Percentiles rank a stretch among this genome's conserved stretches.
Evolutionary conservation across 2,113 vertebrate species (phyloP).

Genomic region (Trematomus loennbergii): DNA sequence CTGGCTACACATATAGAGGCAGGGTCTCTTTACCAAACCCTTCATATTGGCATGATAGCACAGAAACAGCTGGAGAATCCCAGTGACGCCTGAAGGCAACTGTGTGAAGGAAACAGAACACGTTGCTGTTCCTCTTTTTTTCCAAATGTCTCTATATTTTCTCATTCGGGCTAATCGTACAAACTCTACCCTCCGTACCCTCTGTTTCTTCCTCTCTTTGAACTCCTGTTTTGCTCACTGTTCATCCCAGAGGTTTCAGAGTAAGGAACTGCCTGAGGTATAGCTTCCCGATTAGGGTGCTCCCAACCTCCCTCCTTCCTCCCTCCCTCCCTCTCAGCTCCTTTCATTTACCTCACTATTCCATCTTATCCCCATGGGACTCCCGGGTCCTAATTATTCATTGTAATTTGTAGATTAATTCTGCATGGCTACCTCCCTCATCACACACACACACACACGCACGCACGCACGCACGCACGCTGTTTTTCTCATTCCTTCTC

Average conservation of each 20-base stretch:
- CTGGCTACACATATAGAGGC: not conserved
- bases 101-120: slow-evolving; percentile 5
- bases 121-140: slow-evolving; percentile 10
- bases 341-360: slow-evolving; percentile 35
- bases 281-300: slow-evolving; percentile 20
- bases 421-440: slow-evolving; percentile 61
- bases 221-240: slow-evolving; percentile 26
- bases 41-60: slow-evolving; percentile 6
- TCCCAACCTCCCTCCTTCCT: slow-evolving; percentile 5
- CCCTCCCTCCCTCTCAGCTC: slow-evolving; percentile 1
- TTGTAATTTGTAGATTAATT: slow-evolving; percentile 80
- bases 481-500: slow-evolving; percentile 20
- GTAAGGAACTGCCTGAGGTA: slow-evolving; percentile 44
- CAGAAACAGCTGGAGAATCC: slow-evolving; percentile 30
- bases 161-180: not conserved
- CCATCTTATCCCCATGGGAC: slow-evolving; percentile 60
- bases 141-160: not conserved
- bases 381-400: slow-evolving; percentile 81
- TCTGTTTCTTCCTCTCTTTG: slow-evolving; percentile 25
- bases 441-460: slow-evolving; percentile 23
- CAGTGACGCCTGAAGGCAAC: slow-evolving; percentile 23
- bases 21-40: slow-evolving; percentile 11
- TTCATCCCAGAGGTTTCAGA: slow-evolving; percentile 16
- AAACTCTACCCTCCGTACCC: not conserved
- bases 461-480: slow-evolving; percentile 17